Base-by-base conservation (phyloP, 2,113 vertebrate genomes). In the Heteronetta atricapilla region DNA sequence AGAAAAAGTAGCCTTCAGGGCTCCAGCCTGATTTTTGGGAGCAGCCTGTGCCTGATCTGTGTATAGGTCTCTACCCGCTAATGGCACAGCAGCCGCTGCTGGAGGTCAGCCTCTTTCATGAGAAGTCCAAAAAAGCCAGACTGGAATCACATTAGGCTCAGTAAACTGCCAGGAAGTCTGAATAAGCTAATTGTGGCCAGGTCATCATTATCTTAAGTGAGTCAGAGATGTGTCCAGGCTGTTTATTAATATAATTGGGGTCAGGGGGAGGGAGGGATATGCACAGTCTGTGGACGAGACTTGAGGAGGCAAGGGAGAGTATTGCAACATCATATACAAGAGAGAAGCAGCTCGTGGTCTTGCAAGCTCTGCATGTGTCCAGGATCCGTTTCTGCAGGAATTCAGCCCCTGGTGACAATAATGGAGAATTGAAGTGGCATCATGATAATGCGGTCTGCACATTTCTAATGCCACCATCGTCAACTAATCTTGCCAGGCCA, bases 181-280 rank as follows among this genome's bases (percentile, higher is more conserved):
- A 96, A 87, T 72, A 89, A 87, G 77, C 52, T 87, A 82, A 94
- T 88, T 59, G 28, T 56, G 67, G 72, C 56, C 88, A 86, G 83
- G 63, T 94, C 90, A 34, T 92, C 63, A 64, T 90, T 94, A 93
- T 82, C 72, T 95, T 80, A 94, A 96, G 69, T 94, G 81, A 96
- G 74, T 82, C 86, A 90, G 81, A 80, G 86, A 66, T 90, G 84
- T 87, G 92, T 59, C 84, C 72, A 88, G 74, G 70, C 55, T 91
- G 70, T 95, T 94, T 87, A 91, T 96, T 94, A 88, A 87, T 74
- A 40, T 94, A 86, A 93, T 77, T 93, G 50, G 34, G 74, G 26
- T 72, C 46, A 86, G 53, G 77, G 10, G n/a, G 59, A 82, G 22
- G 44, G 46, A 70, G 28, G 52, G 17, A 83, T 44, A 53, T 29